Percentiles rank a stretch among this genome's conserved stretches.
phyloP scores from a whole-genome alignment of 1,140 invertebrate species.

The Thrips palmi region DNA sequence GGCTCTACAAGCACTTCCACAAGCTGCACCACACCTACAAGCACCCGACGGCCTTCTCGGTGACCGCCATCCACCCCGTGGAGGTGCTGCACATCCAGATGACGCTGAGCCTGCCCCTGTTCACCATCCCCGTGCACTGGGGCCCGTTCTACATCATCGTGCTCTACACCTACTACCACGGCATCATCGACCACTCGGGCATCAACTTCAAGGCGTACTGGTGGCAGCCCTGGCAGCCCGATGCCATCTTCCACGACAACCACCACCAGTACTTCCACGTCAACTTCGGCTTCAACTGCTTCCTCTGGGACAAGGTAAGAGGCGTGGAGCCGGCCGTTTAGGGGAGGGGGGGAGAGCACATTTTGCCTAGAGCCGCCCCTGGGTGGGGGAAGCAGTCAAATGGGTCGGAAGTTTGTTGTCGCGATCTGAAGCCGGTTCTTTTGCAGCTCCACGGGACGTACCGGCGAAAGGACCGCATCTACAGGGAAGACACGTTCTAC shows the following conservation, averaged over 20 bases:
- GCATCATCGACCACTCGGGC: constrained; percentile 56
- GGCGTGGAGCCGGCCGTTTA: background rate
- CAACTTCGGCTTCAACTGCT: constrained; percentile 54
- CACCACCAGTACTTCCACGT: constrained; percentile 62
- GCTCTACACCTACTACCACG: constrained; percentile 51
- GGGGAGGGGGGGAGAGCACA: background rate
- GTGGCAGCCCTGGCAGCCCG: constrained; percentile 62
- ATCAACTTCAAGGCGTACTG: constrained; percentile 50
- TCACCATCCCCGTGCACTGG: constrained; percentile 39
- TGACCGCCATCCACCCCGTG: constrained; percentile 51
- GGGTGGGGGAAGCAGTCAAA: background rate
- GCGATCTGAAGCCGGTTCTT: constrained; percentile 8
- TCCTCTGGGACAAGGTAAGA: constrained; percentile 42
- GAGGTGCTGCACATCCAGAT: constrained; percentile 42
- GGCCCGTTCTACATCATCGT: constrained; percentile 32
- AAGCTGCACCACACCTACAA: constrained; percentile 57
- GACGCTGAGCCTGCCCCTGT: constrained; percentile 30
- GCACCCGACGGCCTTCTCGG: constrained; percentile 53
- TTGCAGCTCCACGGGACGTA: constrained; percentile 47
- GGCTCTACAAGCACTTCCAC: constrained; percentile 50
- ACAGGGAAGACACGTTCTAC: constrained; percentile 44
- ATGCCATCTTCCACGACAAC: constrained; percentile 55
- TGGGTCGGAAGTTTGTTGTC: background rate
- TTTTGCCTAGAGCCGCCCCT: background rate
- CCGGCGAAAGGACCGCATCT: constrained; percentile 37